Evolutionary conservation across 2,797 vertebrate species (phyloP).

Genomic region (Heterohyrax brucei): DNA sequence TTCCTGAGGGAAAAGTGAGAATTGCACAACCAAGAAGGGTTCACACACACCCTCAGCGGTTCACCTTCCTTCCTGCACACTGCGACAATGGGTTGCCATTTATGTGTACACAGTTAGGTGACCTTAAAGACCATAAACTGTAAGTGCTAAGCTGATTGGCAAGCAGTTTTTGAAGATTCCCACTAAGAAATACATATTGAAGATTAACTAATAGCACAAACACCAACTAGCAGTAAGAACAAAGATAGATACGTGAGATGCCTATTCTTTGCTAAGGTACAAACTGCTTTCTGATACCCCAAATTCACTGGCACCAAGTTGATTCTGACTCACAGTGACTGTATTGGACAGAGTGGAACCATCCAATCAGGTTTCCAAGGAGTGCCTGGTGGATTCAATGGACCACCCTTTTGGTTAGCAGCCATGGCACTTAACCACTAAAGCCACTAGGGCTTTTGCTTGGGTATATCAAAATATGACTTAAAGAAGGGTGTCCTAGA

Average conservation of each 20-base stretch:
- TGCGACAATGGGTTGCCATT: background rate
- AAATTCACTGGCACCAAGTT: too few relatives aligned
- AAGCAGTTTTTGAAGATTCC: background rate
- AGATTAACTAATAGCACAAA: background rate
- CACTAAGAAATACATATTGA: slow-evolving; percentile 4
- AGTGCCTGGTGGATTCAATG: too few relatives aligned
- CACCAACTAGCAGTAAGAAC: slow-evolving; percentile 3
- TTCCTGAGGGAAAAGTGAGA: background rate
- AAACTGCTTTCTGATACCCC: background rate
- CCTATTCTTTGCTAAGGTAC: background rate
- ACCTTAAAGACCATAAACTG: background rate
- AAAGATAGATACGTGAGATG: background rate
- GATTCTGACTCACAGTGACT: too few relatives aligned
- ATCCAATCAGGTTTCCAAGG: too few relatives aligned
- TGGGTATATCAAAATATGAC: background rate
- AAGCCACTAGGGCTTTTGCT: too few relatives aligned
- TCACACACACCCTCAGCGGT: background rate
- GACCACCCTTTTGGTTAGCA: too few relatives aligned
- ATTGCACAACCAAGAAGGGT: background rate
- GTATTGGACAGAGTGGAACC: too few relatives aligned
- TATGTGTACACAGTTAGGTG: background rate
- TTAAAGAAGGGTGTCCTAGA: background rate
- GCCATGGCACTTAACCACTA: too few relatives aligned
- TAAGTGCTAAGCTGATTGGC: too few relatives aligned
- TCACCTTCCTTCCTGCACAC: background rate